A percentile compares a stretch with the other conserved stretches of the same genome.
Conservation (phyloP, 2,113 vertebrate genomes). For the Elanoides forficatus region DNA sequence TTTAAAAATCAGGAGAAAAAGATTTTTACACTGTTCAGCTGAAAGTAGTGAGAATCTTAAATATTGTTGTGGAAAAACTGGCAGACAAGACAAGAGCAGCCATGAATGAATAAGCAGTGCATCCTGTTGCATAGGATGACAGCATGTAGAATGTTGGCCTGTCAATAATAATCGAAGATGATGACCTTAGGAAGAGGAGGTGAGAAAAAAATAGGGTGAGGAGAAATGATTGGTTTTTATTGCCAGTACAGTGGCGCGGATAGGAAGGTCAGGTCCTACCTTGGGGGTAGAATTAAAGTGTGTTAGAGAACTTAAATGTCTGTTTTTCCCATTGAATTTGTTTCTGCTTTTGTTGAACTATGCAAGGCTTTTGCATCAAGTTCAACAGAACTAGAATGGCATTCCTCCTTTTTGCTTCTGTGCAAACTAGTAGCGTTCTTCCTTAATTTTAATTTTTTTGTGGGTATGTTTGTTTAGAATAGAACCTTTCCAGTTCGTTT, state of each 20-base stretch:
- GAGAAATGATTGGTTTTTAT: background rate
- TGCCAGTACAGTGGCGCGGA: background rate
- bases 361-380: background rate
- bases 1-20: background rate
- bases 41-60: background rate
- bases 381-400: background rate
- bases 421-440: background rate
- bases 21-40: background rate
- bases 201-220: background rate
- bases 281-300: background rate
- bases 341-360: background rate
- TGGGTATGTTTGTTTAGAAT: background rate
- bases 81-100: background rate
- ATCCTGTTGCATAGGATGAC: background rate
- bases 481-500: background rate
- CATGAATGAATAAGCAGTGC: background rate
- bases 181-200: background rate
- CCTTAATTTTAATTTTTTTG: background rate
- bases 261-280: background rate
- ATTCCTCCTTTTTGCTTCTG: background rate
- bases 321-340: background rate
- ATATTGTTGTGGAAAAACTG: background rate
- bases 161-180: background rate
- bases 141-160: background rate
- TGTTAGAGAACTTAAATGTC: background rate